Percentiles rank a stretch among this genome's conserved stretches.
These are phyloP conservation scores for Prochilodus magdalenae DNA, from an alignment of 2,113 vertebrate species.

Conservation along the genomic window DNA sequence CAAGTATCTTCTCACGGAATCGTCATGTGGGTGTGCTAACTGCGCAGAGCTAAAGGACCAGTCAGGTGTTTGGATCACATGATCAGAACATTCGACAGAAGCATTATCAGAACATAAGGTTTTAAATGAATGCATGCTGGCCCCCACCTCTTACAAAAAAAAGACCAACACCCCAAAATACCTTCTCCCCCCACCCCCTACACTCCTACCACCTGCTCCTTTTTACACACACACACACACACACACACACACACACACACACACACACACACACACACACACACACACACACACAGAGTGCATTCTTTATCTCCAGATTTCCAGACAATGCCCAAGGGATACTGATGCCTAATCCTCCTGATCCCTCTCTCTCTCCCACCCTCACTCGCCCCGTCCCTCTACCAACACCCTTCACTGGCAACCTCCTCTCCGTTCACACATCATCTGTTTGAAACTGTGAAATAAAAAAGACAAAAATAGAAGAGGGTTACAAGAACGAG, in stretches of 20 bases:
- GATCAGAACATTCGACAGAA: constrained; percentile 19
- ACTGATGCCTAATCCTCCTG: constrained; percentile 92
- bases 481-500: neutral
- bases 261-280: constrained; percentile 39
- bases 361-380: constrained; percentile 53
- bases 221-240: constrained; percentile 35
- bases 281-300: constrained; percentile 50
- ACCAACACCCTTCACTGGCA: constrained; percentile 81
- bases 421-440: constrained; percentile 80
- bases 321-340: constrained; percentile 94
- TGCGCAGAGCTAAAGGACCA: constrained; percentile 14
- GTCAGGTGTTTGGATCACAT: constrained; percentile 18
- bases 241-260: constrained; percentile 50
- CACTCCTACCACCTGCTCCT: constrained; percentile 39
- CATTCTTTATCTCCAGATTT: constrained; percentile 90
- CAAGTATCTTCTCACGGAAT: too few species aligned
- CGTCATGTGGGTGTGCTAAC: neutral
- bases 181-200: constrained; percentile 38
- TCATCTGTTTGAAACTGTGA: constrained; percentile 92
- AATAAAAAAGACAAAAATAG: constrained; percentile 52
- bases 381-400: constrained; percentile 15
- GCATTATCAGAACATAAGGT: constrained; percentile 43
- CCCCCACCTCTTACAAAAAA: constrained; percentile 37
- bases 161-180: constrained; percentile 51
- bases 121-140: constrained; percentile 40